Percentiles rank a stretch among this genome's conserved stretches.
Evolutionary conservation across 2,888 invertebrate species (phyloP).

Genomic region (Drosophila robusta): DNA sequence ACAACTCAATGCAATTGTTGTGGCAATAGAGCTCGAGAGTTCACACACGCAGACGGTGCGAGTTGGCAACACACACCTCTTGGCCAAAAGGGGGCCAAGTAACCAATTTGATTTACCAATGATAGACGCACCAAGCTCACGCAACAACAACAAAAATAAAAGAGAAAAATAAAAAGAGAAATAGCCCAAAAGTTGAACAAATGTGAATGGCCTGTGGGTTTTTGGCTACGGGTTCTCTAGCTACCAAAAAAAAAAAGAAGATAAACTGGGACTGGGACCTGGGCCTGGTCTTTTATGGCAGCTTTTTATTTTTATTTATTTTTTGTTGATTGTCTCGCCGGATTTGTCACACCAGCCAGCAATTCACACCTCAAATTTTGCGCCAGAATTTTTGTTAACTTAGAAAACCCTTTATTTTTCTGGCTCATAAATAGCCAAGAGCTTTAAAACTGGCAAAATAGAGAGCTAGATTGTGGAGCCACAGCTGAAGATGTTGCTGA

Average conservation of each 20-base stretch:
- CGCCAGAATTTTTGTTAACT: conserved; percentile 43
- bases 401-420: conserved; percentile 1
- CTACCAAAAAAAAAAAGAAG: neutral
- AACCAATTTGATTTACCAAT: conserved; percentile 66
- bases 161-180: conserved; percentile 7
- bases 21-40: conserved; percentile 15
- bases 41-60: conserved; percentile 46
- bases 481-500: neutral
- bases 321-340: conserved; percentile 19
- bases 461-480: conserved; percentile 15
- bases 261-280: conserved; percentile 14
- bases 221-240: conserved; percentile 30
- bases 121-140: conserved; percentile 70
- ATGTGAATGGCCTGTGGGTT: conserved; percentile 43
- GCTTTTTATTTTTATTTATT: conserved; percentile 9
- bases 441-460: conserved; percentile 8
- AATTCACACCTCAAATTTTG: conserved; percentile 64
- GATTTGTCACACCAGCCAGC: conserved; percentile 51
- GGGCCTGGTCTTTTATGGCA: conserved; percentile 33
- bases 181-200: conserved; percentile 42
- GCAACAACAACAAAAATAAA: conserved; percentile 45
- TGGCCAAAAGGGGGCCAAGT: conserved; percentile 46
- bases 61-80: conserved; percentile 42
- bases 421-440: conserved; percentile 18
- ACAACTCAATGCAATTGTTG: conserved; percentile 10